Conservation (phyloP, 2,888 invertebrate species). For the Hesperia comma region DNA sequence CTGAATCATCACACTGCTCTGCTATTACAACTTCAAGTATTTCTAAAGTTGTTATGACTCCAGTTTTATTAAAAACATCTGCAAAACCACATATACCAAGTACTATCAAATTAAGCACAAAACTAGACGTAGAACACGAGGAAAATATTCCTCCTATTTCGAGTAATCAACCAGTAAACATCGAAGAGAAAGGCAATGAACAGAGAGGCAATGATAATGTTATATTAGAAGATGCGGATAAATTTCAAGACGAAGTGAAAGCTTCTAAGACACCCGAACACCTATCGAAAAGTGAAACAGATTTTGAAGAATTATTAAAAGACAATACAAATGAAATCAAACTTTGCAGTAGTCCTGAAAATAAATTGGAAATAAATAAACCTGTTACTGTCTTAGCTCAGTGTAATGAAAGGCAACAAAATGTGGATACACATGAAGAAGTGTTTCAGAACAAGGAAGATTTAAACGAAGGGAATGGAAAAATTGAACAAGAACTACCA, state of each 20-base stretch:
- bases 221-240: constrained; percentile 43
- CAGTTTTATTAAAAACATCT: constrained; percentile 66
- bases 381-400: constrained; percentile 59
- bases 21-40: constrained; percentile 61
- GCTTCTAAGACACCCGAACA: constrained; percentile 47
- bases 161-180: constrained; percentile 36
- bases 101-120: constrained; percentile 58
- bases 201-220: constrained; percentile 39
- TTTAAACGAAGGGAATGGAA: neutral
- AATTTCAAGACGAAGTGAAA: constrained; percentile 51
- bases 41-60: constrained; percentile 68
- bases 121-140: constrained; percentile 55
- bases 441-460: constrained; percentile 32
- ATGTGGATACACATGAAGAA: constrained; percentile 43
- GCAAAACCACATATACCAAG: constrained; percentile 47
- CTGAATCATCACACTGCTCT: constrained; percentile 59
- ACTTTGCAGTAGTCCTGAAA: constrained; percentile 70
- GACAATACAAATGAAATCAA: constrained; percentile 81
- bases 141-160: constrained; percentile 44
- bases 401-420: constrained; percentile 50
- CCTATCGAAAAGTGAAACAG: constrained; percentile 71
- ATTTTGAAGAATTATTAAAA: constrained; percentile 79
- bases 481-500: neutral
- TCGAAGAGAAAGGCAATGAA: constrained; percentile 39
- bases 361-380: constrained; percentile 73